Conservation (phyloP, 2,888 invertebrate genomes). For the Drosophila antonietae region DNA sequence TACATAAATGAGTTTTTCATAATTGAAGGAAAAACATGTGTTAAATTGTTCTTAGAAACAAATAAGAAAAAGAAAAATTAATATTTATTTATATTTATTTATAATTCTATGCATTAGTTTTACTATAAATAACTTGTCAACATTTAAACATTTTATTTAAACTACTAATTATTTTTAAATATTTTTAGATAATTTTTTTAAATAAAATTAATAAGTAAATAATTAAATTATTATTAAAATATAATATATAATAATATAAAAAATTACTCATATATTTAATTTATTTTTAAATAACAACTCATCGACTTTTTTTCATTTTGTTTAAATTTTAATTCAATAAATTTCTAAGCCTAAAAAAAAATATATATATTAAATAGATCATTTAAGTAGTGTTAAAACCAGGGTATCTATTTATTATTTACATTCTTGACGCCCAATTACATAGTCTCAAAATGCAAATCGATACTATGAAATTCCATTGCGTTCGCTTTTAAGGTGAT, state of each 20-base stretch:
- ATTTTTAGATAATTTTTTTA: neutral
- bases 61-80: neutral
- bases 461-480: constrained; percentile 48
- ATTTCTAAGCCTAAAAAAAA: neutral
- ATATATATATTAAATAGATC: neutral
- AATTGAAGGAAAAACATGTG: neutral
- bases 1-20: no score
- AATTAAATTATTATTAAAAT: neutral
- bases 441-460: constrained; percentile 50
- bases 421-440: constrained; percentile 47
- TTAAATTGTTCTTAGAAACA: neutral
- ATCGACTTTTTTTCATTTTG: no score
- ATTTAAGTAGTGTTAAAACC: neutral
- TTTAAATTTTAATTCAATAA: neutral
- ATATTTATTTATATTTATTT: neutral
- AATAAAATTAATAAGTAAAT: no score
- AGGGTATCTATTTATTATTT: constrained; percentile 12
- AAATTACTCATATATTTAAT: no score
- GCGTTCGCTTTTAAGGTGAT: constrained; percentile 32
- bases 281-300: no score
- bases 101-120: no score
- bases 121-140: neutral
- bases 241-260: no score
- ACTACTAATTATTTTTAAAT: no score
- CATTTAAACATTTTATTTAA: neutral